A percentile compares a stretch with the other conserved stretches of the same genome.
Evolutionary conservation across 2,113 vertebrate species (phyloP).

Genomic region (Sclerurus mexicanus): DNA sequence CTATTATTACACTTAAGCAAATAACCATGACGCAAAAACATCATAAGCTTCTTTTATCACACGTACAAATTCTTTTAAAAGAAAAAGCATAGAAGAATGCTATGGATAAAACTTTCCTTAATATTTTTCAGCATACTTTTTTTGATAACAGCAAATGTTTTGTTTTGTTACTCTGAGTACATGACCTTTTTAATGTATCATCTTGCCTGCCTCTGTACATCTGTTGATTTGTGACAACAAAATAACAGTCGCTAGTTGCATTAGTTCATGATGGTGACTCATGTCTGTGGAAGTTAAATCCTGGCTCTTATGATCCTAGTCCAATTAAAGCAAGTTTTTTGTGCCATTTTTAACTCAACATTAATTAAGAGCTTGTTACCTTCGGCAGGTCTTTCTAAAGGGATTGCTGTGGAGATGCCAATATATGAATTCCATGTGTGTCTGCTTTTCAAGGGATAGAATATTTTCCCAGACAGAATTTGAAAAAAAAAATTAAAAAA

Average conservation of each 20-base stretch:
- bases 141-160: background rate
- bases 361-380: constrained; percentile 10
- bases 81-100: background rate
- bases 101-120: background rate
- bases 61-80: background rate
- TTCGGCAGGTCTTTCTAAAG: background rate
- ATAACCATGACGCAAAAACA: background rate
- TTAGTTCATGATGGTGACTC: background rate
- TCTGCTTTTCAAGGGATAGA: background rate
- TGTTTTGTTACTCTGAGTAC: background rate
- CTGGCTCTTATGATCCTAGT: background rate
- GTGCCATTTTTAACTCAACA: background rate
- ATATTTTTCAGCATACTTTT: background rate
- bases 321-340: background rate
- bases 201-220: background rate
- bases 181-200: background rate
- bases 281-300: background rate
- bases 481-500: too few species aligned
- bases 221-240: background rate
- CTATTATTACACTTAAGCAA: background rate
- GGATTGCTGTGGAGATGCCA: background rate
- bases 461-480: background rate
- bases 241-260: background rate
- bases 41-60: background rate
- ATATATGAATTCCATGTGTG: background rate